Evolutionary conservation across 2,113 vertebrate species (phyloP).

Genomic region (Lophochroa leadbeateri): DNA sequence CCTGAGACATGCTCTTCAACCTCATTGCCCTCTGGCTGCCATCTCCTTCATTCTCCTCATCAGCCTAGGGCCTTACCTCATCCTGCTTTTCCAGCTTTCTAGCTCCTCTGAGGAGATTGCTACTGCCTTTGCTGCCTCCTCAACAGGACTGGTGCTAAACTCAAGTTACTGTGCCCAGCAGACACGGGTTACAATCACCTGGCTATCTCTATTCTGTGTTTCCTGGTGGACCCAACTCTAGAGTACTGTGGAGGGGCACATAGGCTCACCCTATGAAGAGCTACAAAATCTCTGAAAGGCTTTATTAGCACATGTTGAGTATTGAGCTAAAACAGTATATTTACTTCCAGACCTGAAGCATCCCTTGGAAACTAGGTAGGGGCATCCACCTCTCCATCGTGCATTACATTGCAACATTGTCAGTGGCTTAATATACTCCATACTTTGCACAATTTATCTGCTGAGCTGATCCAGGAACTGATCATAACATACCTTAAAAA

Average conservation of each 20-base stretch:
- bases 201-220: neutral
- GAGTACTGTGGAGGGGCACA: neutral
- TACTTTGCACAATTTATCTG: neutral
- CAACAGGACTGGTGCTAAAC: neutral
- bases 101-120: neutral
- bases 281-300: neutral
- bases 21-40: neutral
- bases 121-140: neutral
- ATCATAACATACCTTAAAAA: fast-evolving
- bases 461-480: neutral
- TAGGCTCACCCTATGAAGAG: neutral
- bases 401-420: neutral
- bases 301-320: neutral
- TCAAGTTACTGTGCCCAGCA: neutral
- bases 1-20: neutral
- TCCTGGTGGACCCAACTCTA: neutral
- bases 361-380: neutral
- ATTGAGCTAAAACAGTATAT: neutral
- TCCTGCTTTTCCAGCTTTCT: neutral
- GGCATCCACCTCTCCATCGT: neutral
- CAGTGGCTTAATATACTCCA: neutral
- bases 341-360: neutral
- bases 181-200: neutral
- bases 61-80: neutral
- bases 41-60: neutral